Evolutionary conservation across 2,888 invertebrate genomes (phyloP).

Genomic region (Ecliptopera silaceata): DNA sequence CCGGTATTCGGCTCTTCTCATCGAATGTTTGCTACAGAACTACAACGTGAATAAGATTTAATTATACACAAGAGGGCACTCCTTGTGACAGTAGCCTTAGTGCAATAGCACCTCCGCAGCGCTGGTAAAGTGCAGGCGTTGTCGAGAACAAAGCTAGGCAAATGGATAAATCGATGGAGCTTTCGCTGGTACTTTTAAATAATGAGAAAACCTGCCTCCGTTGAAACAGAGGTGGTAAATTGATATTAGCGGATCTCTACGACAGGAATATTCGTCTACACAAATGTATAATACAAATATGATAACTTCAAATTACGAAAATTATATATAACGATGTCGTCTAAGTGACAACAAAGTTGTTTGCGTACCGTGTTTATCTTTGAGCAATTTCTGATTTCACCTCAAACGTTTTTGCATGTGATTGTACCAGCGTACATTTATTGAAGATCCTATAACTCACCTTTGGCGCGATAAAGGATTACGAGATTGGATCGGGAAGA

Average conservation of each 20-base stretch:
- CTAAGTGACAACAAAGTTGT: too few species aligned
- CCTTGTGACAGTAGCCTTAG: neutral
- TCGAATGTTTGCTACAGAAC: too few species aligned
- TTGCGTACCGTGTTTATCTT: too few species aligned
- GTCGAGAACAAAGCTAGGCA: conserved; percentile 48
- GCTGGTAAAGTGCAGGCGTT: conserved; percentile 24
- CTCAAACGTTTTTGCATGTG: neutral
- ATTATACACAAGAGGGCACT: too few species aligned
- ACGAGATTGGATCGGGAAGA: conserved; percentile 27
- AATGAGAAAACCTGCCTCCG: conserved; percentile 40
- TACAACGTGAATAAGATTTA: too few species aligned
- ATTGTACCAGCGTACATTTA: conserved; percentile 8
- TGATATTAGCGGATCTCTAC: conserved; percentile 26
- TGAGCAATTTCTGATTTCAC: neutral
- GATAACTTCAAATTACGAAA: too few species aligned
- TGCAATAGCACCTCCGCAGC: neutral
- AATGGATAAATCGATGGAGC: conserved; percentile 63
- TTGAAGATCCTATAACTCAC: conserved; percentile 32
- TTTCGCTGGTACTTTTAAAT: conserved; percentile 56
- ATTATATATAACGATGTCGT: too few species aligned
- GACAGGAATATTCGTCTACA: neutral
- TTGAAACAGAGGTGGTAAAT: conserved; percentile 38
- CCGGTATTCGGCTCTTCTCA: too few species aligned
- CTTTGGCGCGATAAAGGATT: conserved; percentile 34
- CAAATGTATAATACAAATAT: neutral